Evolutionary conservation across 1,140 invertebrate species (phyloP).

Genomic region (Oryctes rhinoceros): DNA sequence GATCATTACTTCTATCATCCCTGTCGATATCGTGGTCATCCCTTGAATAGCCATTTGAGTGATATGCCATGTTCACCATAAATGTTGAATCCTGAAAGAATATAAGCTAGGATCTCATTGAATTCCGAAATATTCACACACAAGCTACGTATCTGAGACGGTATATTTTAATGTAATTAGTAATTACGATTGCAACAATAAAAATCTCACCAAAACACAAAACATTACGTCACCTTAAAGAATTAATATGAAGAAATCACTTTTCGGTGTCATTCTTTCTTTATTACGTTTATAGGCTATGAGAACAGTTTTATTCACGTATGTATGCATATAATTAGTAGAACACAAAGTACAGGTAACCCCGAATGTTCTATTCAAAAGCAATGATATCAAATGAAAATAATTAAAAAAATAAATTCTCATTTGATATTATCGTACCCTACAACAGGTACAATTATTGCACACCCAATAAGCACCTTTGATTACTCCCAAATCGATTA

Average conservation of each 20-base stretch:
- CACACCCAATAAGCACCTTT: too few relatives aligned
- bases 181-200: slow-evolving; percentile 23
- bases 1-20: slow-evolving; percentile 56
- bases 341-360: too few relatives aligned
- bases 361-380: too few relatives aligned
- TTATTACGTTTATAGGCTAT: background rate
- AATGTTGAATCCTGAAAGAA: slow-evolving; percentile 14
- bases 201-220: slow-evolving; percentile 32
- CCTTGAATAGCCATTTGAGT: slow-evolving; percentile 54
- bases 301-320: background rate
- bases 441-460: too few relatives aligned
- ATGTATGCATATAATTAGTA: background rate
- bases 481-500: too few relatives aligned
- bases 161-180: slow-evolving; percentile 37
- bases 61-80: slow-evolving; percentile 52
- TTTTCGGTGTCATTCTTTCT: background rate
- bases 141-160: too few relatives aligned
- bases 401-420: too few relatives aligned
- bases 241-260: background rate
- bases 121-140: background rate
- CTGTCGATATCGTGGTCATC: slow-evolving; percentile 52
- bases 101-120: background rate
- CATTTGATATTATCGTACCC: too few relatives aligned
- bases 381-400: too few relatives aligned
- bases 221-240: background rate